Evolutionary conservation across 2,797 vertebrate genomes (phyloP).

Genomic region (Sarcophilus harrisii): DNA sequence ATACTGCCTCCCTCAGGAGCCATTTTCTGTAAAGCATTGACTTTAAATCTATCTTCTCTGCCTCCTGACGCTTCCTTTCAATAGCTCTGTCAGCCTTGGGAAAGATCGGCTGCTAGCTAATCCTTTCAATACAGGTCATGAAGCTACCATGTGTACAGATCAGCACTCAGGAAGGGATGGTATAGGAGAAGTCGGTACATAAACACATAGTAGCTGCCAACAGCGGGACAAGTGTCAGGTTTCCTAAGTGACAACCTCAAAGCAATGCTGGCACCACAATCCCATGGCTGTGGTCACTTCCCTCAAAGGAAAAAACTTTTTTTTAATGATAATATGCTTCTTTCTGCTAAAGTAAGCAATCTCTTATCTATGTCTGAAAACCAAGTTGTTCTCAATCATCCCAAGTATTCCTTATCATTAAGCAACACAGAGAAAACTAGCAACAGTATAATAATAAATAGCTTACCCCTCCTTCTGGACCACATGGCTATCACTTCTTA

Average conservation of each 20-base stretch:
- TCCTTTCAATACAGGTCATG: background rate
- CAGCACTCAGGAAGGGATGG: background rate
- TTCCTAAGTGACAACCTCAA: background rate
- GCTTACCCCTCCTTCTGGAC: background rate
- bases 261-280: background rate
- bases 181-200: background rate
- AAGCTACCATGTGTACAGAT: background rate
- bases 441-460: background rate
- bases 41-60: constrained; percentile 42
- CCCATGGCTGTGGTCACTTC: background rate
- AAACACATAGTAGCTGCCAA: background rate
- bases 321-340: background rate
- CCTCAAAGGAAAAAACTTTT: background rate
- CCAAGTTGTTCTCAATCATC: background rate
- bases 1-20: background rate
- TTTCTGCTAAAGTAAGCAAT: background rate
- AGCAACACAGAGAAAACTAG: background rate
- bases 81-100: background rate
- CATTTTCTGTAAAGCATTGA: constrained; percentile 17
- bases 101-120: background rate
- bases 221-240: background rate
- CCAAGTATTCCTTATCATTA: background rate
- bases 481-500: background rate
- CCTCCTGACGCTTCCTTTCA: background rate
- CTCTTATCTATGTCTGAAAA: background rate